A percentile compares a stretch with the other conserved stretches of the same genome.
Evolutionary conservation across 2,888 invertebrate species (phyloP).

Genomic region (Incurvaria masculella): DNA sequence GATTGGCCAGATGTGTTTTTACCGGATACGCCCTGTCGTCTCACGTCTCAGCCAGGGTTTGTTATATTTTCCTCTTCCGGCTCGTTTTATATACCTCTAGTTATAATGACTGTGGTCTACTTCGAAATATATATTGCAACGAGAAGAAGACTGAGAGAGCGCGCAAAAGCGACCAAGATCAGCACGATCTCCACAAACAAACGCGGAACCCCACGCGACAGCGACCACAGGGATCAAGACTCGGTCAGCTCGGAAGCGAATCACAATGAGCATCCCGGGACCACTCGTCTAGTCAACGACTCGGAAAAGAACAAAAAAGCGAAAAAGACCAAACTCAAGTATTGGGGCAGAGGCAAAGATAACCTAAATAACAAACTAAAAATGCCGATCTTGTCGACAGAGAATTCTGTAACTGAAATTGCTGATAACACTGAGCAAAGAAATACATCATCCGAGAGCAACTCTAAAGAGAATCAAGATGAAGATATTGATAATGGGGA

Average conservation of each 20-base stretch:
- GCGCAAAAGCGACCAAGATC: conserved; percentile 79
- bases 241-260: conserved; percentile 83
- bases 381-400: conserved; percentile 44
- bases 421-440: conserved; percentile 38
- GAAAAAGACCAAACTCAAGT: conserved; percentile 53
- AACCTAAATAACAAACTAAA: conserved; percentile 41
- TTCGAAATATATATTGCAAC: conserved; percentile 95
- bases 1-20: conserved; percentile 88
- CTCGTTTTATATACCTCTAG: conserved; percentile 91
- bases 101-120: conserved; percentile 95
- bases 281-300: conserved; percentile 32
- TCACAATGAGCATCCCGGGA: conserved; percentile 63
- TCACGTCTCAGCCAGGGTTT: conserved; percentile 87
- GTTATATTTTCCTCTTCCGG: conserved; percentile 90
- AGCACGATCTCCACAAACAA: conserved; percentile 62
- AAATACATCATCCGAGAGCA: conserved; percentile 47
- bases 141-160: conserved; percentile 75
- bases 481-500: conserved; percentile 34
- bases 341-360: conserved; percentile 51
- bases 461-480: conserved; percentile 47
- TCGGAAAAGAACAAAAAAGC: conserved; percentile 43
- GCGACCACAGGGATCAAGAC: conserved; percentile 62
- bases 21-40: conserved; percentile 73
- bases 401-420: conserved; percentile 43
- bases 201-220: conserved; percentile 45